Percentiles rank a stretch among this genome's conserved stretches.
Conservation (phyloP, 2,888 invertebrate species). For the Chrysopilus asiliformis region DNA sequence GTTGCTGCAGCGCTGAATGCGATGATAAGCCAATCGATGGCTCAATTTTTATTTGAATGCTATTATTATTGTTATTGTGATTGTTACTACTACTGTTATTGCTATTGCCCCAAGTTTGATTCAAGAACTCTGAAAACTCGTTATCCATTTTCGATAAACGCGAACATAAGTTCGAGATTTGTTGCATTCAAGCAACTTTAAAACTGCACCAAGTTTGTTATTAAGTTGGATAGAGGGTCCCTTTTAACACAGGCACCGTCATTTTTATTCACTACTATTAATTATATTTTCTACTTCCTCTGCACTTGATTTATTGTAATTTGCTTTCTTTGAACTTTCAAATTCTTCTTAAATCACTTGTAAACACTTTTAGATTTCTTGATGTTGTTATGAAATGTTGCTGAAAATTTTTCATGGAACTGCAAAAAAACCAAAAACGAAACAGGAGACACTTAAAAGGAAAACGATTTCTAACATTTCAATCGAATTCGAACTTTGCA, state of each 20-base stretch:
- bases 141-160: constrained; percentile 20
- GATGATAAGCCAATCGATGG: constrained; percentile 9
- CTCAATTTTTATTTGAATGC: constrained; percentile 17
- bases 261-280: constrained; percentile 13
- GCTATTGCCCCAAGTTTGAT: constrained; percentile 19
- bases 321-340: constrained; percentile 7
- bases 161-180: constrained; percentile 13
- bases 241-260: constrained; percentile 14
- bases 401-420: no score
- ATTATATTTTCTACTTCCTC: neutral
- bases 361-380: no score
- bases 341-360: no score
- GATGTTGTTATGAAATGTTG: no score
- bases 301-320: constrained; percentile 8
- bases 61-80: constrained; percentile 10
- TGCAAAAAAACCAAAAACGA: no score
- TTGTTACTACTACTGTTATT: constrained; percentile 8
- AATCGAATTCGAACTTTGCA: no score
- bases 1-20: constrained; percentile 1
- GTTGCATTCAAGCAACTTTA: no score
- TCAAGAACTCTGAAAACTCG: constrained; percentile 22
- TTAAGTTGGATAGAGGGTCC: constrained; percentile 19
- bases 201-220: no score
- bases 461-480: no score
- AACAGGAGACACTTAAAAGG: no score